phyloP scores from a whole-genome alignment of 1,140 invertebrate species.

The Portunus trituberculatus region DNA sequence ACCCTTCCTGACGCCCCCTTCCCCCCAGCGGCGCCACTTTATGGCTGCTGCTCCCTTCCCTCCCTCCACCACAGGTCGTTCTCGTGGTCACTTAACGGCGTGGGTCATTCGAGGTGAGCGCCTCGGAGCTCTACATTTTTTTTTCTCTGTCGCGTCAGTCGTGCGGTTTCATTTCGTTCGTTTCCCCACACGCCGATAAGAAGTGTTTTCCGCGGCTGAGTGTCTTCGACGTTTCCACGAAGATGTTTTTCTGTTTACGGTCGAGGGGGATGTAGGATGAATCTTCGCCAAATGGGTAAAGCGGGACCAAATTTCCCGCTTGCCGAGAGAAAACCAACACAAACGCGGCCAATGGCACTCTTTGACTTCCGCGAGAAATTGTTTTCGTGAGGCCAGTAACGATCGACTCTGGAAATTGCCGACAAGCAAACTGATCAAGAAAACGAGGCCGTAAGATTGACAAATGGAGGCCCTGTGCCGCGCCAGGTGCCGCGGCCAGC shows the following conservation, averaged over 20 bases:
- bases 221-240: constrained; percentile 4
- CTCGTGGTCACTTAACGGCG: constrained; percentile 70
- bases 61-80: constrained; percentile 53
- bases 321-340: not conserved
- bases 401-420: constrained; percentile 74
- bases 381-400: constrained; percentile 69
- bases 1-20: not conserved
- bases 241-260: not conserved
- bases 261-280: constrained; percentile 1
- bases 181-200: not conserved
- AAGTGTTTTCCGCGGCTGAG: not conserved
- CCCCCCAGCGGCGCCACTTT: not conserved
- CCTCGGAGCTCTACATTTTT: constrained; percentile 23
- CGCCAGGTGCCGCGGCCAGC: constrained; percentile 41
- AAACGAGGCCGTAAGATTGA: constrained; percentile 74
- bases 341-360: constrained; percentile 11
- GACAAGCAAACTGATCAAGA: constrained; percentile 75
- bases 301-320: not conserved
- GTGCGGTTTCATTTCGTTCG: constrained; percentile 48
- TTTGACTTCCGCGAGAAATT: constrained; percentile 65
- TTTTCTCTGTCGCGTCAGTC: constrained; percentile 26
- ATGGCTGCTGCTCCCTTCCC: not conserved
- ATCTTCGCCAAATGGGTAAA: constrained; percentile 19
- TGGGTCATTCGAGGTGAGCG: constrained; percentile 68
- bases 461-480: constrained; percentile 52